phyloP scores from a whole-genome alignment of 2,797 vertebrate species.

The Balearica regulorum region DNA sequence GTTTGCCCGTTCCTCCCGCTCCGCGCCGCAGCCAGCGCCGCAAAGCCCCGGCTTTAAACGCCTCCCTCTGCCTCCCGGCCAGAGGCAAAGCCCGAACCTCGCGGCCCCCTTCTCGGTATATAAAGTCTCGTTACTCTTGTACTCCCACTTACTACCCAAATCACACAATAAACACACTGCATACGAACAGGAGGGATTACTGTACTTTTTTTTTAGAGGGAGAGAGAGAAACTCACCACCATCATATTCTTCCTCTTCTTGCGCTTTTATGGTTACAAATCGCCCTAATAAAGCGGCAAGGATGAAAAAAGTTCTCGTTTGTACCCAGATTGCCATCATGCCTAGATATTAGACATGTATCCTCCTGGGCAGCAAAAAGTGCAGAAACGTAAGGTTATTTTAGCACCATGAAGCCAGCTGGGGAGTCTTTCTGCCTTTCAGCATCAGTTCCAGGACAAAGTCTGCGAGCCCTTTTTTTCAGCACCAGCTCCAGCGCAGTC shows the following conservation, averaged over 20 bases:
- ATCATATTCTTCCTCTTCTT: conserved; percentile 75
- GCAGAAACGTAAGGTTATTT: conserved; percentile 60
- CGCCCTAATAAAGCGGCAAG: conserved; percentile 75
- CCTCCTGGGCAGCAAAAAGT: conserved; percentile 52
- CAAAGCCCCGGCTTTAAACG: background rate
- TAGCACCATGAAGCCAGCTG: conserved; percentile 76
- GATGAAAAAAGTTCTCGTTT: conserved; percentile 73
- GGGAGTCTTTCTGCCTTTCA: conserved; percentile 76
- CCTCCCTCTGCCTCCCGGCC: background rate
- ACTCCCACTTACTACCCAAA: background rate
- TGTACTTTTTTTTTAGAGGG: no score
- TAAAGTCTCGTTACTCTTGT: background rate
- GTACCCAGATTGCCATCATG: conserved; percentile 75
- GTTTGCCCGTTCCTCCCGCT: background rate
- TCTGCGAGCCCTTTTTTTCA: conserved; percentile 73
- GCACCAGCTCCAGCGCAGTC: conserved; percentile 87
- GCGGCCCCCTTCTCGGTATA: background rate
- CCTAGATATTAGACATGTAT: conserved; percentile 74
- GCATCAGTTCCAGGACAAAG: conserved; percentile 83
- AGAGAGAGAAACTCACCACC: conserved; percentile 69
- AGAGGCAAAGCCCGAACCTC: background rate
- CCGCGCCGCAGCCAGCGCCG: background rate
- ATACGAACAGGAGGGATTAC: background rate
- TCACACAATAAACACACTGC: background rate
- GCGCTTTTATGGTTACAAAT: conserved; percentile 68